A percentile compares a stretch with the other conserved stretches of the same genome.
Conservation (phyloP, 2,888 invertebrate species). For the Erpobdella octoculata region DNA sequence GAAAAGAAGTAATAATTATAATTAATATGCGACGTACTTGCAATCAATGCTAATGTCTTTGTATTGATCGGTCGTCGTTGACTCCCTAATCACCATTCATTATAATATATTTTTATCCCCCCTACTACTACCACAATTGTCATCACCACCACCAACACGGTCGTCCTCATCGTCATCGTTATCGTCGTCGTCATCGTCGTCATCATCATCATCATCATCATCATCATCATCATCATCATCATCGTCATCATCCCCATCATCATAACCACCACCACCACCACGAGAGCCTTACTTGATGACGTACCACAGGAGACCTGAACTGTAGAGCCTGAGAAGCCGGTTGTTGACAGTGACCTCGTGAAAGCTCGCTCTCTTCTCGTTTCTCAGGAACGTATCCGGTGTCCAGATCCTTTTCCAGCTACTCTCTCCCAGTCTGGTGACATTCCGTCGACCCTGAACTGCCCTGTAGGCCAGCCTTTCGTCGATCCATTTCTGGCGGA, state of each 20-base stretch:
- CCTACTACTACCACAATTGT: no score
- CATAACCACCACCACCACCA: not conserved
- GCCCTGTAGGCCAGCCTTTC: constrained; percentile 59
- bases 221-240: constrained; percentile 27
- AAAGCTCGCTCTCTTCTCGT: constrained; percentile 23
- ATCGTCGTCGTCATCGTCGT: constrained; percentile 25
- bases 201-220: constrained; percentile 29
- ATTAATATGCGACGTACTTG: no score
- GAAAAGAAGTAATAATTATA: no score
- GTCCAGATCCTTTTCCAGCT: constrained; percentile 23
- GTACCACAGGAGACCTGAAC: constrained; percentile 21
- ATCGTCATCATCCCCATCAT: constrained; percentile 26
- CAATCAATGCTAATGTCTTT: no score
- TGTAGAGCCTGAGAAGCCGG: constrained; percentile 13
- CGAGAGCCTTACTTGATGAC: constrained; percentile 15
- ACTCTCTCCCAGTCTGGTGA: constrained; percentile 17
- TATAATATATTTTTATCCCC: no score
- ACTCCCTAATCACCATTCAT: no score
- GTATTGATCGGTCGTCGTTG: no score
- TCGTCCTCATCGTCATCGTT: constrained; percentile 19
- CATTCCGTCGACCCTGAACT: not conserved
- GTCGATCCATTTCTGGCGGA: constrained; percentile 86
- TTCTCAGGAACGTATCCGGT: constrained; percentile 23
- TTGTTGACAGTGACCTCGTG: constrained; percentile 22
- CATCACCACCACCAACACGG: no score